Evolutionary conservation across 2,797 vertebrate genomes (phyloP).

Genomic region (Sebastiscus albofasciatus): DNA sequence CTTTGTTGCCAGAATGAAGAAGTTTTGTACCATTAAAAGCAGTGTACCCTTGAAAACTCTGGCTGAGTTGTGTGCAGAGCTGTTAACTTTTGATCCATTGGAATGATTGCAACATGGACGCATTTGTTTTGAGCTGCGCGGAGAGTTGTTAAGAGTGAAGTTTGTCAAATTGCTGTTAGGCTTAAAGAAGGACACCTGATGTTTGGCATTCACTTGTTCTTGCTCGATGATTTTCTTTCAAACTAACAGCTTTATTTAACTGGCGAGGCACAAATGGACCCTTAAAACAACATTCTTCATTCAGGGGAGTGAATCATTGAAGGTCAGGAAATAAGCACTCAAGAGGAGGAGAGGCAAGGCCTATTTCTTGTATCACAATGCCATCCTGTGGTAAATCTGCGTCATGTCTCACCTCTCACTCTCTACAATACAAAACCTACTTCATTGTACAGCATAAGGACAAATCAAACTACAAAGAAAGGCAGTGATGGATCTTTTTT

Average conservation of each 20-base stretch:
- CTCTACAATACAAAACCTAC: neutral
- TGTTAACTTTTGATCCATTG: conserved; percentile 51
- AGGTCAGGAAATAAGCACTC: conserved; percentile 46
- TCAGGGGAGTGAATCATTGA: conserved; percentile 46
- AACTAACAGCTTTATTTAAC: conserved; percentile 62
- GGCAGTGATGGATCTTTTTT: neutral
- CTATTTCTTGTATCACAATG: conserved; percentile 69
- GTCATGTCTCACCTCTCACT: neutral
- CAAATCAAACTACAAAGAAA: neutral
- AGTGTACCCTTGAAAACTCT: conserved; percentile 46
- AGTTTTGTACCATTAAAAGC: conserved; percentile 5
- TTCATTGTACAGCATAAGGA: neutral
- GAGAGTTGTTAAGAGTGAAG: conserved; percentile 26
- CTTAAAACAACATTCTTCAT: conserved; percentile 54
- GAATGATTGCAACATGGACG: conserved; percentile 27
- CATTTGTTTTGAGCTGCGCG: conserved; percentile 42
- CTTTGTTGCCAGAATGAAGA: conserved; percentile 4
- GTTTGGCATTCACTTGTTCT: conserved; percentile 61
- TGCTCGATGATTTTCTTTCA: conserved; percentile 44
- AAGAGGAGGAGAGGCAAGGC: neutral
- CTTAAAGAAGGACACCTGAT: conserved; percentile 58
- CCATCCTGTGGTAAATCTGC: conserved; percentile 72
- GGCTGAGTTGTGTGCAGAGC: neutral
- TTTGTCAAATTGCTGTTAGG: conserved; percentile 48
- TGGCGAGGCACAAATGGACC: conserved; percentile 46